A percentile compares a stretch with the other conserved stretches of the same genome.
These are phyloP conservation scores for Cyanistes caeruleus DNA, from an alignment of 2,113 vertebrate species.

Conservation along the genomic window DNA sequence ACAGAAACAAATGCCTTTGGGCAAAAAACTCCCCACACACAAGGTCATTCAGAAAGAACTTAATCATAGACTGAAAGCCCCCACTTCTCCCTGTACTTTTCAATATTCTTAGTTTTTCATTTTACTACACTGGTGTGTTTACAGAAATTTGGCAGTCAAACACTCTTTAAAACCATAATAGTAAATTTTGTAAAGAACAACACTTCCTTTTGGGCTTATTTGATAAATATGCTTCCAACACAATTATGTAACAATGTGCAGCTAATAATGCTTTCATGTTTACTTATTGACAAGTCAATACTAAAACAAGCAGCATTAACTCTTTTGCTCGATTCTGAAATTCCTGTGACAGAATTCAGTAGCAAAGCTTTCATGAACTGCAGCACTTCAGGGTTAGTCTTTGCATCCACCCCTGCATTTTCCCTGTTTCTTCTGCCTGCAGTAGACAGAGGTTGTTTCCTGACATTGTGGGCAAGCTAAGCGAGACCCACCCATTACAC, in stretches of 20 bases:
- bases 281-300: background rate
- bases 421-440: background rate
- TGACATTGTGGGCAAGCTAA: background rate
- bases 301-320: background rate
- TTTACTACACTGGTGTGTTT: background rate
- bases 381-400: background rate
- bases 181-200: background rate
- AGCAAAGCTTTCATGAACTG: background rate
- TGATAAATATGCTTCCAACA: background rate
- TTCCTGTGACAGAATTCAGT: background rate
- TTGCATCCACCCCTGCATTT: background rate
- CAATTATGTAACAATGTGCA: background rate
- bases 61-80: background rate
- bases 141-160: background rate
- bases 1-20: background rate
- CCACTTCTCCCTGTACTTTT: background rate
- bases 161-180: background rate
- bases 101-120: background rate
- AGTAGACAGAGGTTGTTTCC: background rate
- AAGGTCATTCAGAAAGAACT: background rate
- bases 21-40: background rate
- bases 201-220: background rate
- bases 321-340: background rate
- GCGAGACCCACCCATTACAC: background rate
- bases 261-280: background rate